phyloP scores from a whole-genome alignment of 2,113 vertebrate species.

The Ginglymostoma cirratum region DNA sequence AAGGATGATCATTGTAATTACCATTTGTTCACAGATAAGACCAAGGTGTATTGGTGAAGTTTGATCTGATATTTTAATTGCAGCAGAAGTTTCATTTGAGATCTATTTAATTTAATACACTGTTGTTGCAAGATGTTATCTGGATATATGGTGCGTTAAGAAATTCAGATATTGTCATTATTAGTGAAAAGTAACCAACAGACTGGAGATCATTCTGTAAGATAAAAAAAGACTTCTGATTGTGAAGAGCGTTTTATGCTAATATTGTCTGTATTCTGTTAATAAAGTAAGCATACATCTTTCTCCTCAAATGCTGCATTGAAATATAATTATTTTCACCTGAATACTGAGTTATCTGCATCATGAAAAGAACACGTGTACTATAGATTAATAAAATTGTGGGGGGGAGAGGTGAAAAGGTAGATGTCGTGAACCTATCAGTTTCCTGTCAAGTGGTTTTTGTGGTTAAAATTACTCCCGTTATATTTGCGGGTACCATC shows the following conservation, averaged over 20 bases:
- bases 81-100: background rate
- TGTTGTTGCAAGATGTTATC: background rate
- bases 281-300: background rate
- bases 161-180: background rate
- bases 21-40: background rate
- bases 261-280: background rate
- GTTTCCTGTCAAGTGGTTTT: too few relatives aligned
- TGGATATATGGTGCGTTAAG: background rate
- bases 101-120: background rate
- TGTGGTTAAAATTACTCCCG: background rate
- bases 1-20: background rate
- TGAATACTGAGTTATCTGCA: background rate
- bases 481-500: background rate
- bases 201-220: background rate
- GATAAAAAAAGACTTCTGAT: background rate
- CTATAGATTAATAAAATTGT: background rate
- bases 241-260: background rate
- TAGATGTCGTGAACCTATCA: background rate
- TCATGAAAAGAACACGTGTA: background rate
- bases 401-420: background rate
- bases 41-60: background rate
- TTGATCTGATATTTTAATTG: background rate
- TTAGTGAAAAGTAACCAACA: background rate
- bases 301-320: background rate
- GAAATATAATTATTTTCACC: background rate